Evolutionary conservation across 1,140 invertebrate species (phyloP).

Genomic region (Leptopilina boulardi): DNA sequence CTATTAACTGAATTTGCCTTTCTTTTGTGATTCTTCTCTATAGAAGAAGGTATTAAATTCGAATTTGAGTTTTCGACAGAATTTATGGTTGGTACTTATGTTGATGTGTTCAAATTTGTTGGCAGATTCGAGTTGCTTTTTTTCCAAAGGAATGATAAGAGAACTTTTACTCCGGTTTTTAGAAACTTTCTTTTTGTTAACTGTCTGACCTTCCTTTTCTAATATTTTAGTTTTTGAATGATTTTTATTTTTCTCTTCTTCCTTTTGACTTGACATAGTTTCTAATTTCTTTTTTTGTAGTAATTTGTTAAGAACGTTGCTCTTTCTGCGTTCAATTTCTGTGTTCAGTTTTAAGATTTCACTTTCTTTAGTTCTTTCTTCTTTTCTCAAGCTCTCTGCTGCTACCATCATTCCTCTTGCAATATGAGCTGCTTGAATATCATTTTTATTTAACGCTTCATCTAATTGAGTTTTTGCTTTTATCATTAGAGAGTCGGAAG

Average conservation of each 20-base stretch:
- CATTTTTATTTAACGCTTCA: not conserved
- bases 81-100: not conserved
- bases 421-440: not conserved
- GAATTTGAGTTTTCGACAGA: not conserved
- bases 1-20: not conserved
- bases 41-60: not conserved
- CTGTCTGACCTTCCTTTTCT: not conserved
- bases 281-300: not conserved
- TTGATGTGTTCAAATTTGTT: no score
- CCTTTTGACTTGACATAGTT: not conserved
- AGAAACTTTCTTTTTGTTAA: not conserved
- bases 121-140: no score
- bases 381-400: not conserved
- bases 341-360: not conserved
- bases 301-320: not conserved
- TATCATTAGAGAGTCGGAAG: not conserved
- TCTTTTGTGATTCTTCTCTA: not conserved
- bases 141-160: not conserved
- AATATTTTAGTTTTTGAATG: not conserved
- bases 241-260: not conserved
- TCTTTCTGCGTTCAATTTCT: not conserved
- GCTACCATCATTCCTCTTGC: not conserved
- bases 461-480: not conserved
- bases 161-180: not conserved
- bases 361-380: not conserved